Base-by-base conservation (phyloP, 2,888 invertebrate genomes). In the Coelinius sp. region DNA sequence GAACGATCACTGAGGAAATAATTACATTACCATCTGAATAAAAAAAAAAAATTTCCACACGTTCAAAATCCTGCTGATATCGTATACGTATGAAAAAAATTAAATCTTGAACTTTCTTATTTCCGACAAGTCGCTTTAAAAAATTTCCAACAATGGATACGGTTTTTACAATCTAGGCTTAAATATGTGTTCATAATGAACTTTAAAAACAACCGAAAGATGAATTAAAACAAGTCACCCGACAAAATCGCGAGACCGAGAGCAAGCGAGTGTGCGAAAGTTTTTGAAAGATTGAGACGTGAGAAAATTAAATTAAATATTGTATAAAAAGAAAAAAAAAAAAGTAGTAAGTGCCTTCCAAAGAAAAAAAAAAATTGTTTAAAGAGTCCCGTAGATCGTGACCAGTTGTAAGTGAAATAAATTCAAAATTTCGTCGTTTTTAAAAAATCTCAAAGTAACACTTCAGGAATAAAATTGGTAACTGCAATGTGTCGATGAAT, bases 261-360 rank as follows among this genome's bases (percentile, higher is more conserved):
- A 68, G 70, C 72, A 77, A 65, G 69, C 75, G 78, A 75, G 78
- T 75, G 77, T 78, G 79, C 78, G 78, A 59, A 59, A 59, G 59
- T 75, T 73, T 63, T 74, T 68, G 70, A 69, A 67, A 67, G 59
- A 53, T 70, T 74, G 65, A 70, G 59, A 52, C 62, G 71, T 67
- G 72, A 35, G 62, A 67, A 56, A 66, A 69, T 62, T 62, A 75
- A 75, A 73, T 73, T 73, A 72, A 76, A 73, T 76, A 76, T 75
- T 76, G 75, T 76, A 76, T 75, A 76, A 73, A 75, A 69, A 73
- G 63, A 25, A 56, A 22, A 8, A 52, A 83, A 90, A 90, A 91
- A 90, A 91, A 90, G 93, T 93, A 93, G 93, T 92, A 93, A 93
- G 93, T 93, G 93, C 93, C 93, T 93, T 93, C 92, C 92, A 93